Conservation (phyloP, 1,140 invertebrate species). For the Bacillus rossius region DNA sequence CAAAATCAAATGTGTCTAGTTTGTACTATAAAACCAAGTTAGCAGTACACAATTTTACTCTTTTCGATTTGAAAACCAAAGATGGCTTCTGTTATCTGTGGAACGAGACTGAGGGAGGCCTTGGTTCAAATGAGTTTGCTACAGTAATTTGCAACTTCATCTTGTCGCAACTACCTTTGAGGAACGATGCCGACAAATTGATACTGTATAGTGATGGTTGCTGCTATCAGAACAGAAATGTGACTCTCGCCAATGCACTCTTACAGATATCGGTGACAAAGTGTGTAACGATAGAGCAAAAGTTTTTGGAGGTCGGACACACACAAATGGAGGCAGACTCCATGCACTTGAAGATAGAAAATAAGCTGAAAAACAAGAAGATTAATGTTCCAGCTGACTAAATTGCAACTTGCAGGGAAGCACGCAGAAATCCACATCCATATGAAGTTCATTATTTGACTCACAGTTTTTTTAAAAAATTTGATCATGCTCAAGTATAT, state of each 20-base stretch:
- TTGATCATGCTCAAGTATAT: no score
- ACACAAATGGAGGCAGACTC: conserved; percentile 21
- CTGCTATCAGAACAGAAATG: conserved; percentile 21
- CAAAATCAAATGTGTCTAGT: no score
- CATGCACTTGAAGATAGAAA: conserved; percentile 9
- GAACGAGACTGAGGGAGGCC: no score
- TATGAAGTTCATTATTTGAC: conserved; percentile 17
- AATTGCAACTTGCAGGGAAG: conserved; percentile 7
- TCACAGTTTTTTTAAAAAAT: background rate
- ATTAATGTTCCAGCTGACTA: conserved; percentile 22
- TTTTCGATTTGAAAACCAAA: no score
- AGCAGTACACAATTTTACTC: no score
- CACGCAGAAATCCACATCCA: conserved; percentile 14
- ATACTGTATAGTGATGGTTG: conserved; percentile 23
- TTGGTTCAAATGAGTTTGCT: no score
- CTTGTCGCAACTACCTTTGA: background rate
- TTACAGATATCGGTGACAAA: conserved; percentile 13
- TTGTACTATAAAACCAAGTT: no score
- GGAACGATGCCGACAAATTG: conserved; percentile 2
- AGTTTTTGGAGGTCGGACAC: conserved; percentile 29
- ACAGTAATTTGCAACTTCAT: no score
- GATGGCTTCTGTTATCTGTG: no score
- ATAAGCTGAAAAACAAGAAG: conserved; percentile 8
- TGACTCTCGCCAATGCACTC: conserved; percentile 25
- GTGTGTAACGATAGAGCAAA: conserved; percentile 26